Percentiles rank a stretch among this genome's conserved stretches.
These are phyloP conservation scores for Rhipidura dahli DNA, from an alignment of 2,113 vertebrate species.

Conservation along the genomic window DNA sequence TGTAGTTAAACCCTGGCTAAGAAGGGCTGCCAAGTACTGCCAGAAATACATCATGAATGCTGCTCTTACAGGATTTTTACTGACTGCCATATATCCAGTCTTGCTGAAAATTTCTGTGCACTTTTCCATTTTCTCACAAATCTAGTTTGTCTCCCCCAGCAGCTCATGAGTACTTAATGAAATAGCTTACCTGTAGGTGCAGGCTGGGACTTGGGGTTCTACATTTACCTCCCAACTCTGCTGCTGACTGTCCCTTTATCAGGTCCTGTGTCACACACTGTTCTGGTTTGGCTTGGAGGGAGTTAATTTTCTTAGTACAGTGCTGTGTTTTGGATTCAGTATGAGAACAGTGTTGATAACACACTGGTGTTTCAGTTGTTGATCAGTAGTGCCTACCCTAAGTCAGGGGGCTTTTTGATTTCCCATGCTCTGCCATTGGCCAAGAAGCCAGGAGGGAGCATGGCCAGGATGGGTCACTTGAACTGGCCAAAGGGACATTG, in stretches of 20 bases:
- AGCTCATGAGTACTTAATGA: neutral
- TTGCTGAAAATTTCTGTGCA: neutral
- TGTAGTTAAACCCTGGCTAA: neutral
- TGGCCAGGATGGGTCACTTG: neutral
- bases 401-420: neutral
- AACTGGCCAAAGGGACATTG: neutral
- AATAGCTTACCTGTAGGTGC: neutral
- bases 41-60: neutral
- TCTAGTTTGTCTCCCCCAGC: neutral
- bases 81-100: neutral
- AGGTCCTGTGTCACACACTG: neutral
- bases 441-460: neutral
- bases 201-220: fast-evolving
- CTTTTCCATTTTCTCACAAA: neutral
- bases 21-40: neutral
- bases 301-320: neutral
- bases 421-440: neutral
- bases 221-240: neutral
- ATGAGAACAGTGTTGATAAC: neutral
- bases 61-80: neutral
- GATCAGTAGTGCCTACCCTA: neutral
- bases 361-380: neutral
- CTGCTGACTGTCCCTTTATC: neutral
- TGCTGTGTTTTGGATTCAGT: neutral
- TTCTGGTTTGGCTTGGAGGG: neutral